Evolutionary conservation across 2,797 vertebrate genomes (phyloP), one percentile per base, ranked within the genome.

Genomic region (Urocyon cinereoargenteus): DNA sequence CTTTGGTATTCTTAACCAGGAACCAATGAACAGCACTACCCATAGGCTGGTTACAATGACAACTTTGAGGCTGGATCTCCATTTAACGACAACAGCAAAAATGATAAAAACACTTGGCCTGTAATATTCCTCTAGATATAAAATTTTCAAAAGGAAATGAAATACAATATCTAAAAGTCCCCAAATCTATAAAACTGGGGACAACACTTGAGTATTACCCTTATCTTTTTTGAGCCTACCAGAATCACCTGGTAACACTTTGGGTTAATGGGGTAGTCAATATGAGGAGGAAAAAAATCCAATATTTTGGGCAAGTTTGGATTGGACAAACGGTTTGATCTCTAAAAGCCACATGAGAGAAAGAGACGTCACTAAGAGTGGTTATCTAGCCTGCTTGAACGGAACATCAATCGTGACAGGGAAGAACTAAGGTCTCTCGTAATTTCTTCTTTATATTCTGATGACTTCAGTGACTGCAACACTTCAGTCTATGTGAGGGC

Each of bases 81-180:
- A 12, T 53, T 19, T 12, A 84, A 6, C 28, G 31, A 24, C 64
- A 90, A 53, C 70, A 78, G 21, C 59, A 87, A 95, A 81, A 49
- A 0, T 19, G n/a, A 59, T n/a, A 75, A 77, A 77, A 28, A 51
- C 14, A 36, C 36, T 85, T 55, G 59, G 36, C 45, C 59, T 26
- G 5, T 49, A 75, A 77, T 31, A n/a, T 2, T 62, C 34, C 31
- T 64, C 28, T 26, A 57, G 62, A 79, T 18, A 64, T 16, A 45
- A 18, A 73, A 84, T 75, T 73, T 84, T 78, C 51, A 57, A 96
- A 92, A 93, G 57, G 19, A 92, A 87, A 94, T 53, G 77, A 95
- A 96, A 66, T 34, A 77, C 1, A 83, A 24, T 73, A 53, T 12
- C n/a, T 19, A 73, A 88, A 86, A 87, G 12, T 66, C n/a, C 82